Base-by-base conservation (phyloP, 2,113 vertebrate species). In the Grantiella picta region DNA sequence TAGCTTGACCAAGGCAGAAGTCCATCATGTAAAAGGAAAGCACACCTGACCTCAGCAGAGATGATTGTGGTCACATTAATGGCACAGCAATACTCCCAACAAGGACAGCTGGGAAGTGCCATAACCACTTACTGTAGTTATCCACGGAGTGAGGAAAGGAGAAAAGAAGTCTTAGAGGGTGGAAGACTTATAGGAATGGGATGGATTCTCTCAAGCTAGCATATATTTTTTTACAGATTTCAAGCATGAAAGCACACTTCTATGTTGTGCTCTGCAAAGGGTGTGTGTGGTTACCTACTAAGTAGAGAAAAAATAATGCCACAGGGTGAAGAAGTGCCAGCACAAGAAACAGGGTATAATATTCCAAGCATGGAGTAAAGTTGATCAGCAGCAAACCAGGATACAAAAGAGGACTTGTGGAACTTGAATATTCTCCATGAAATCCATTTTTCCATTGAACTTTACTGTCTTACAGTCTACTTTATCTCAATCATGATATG, bases 31-130 rank as follows among this genome's bases (percentile, higher is more conserved):
- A 49, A 36, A 70, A 92, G n/a, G 8, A 63, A 69, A 38, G 3
- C 40, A 24, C 25, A 47, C 2, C 50, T n/a, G 69, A 60, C 3
- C 16, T 49, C 42, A 31, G 14, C 21, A 38, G 21, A 68, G 13
- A 70, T 1, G 0, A 66, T 19, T 10, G n/a, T 2, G 5, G 3
- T 38, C 31, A 31, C 44, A 28, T 36, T 13, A 60, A 57, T 5
- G 28, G 25, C 47, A 61, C 21, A 47, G 44, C 14, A 50, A 1
- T 23, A 18, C 5, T 92, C 22, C 38, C 1, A 0, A 0, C 5
- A 27, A 64, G 12, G 14, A 35, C 16, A 63, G 45, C 10, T 18
- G 12, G 12, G 45, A 38, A 28, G 33, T 3, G 28, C 23, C 15
- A 17, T 29, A 50, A 16, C 4, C 23, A 70, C 15, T 5, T 50